Conservation (phyloP, 2,888 invertebrate genomes). For the Brenthis daphne region DNA sequence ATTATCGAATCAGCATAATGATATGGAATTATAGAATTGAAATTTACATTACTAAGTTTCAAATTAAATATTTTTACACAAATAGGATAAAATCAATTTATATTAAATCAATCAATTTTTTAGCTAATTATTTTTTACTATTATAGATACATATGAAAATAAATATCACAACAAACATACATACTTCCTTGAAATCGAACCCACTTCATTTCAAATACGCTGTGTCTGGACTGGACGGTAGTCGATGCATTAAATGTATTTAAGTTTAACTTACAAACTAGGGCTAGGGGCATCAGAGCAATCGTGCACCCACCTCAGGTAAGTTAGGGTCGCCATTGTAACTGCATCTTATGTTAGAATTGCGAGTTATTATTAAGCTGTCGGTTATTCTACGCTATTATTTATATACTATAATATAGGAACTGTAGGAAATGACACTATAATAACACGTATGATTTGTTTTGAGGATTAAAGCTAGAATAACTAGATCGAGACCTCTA, state of each 20-base stretch:
- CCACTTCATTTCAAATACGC: background rate
- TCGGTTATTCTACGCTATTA: slow-evolving; percentile 27
- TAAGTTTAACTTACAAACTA: background rate
- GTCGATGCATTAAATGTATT: slow-evolving; percentile 10
- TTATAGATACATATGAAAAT: background rate
- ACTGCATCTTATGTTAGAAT: slow-evolving; percentile 25
- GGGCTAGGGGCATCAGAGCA: slow-evolving; percentile 12
- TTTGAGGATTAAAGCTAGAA: slow-evolving; percentile 25
- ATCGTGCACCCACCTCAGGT: slow-evolving; percentile 14
- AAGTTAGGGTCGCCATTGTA: slow-evolving; percentile 18
- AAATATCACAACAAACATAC: background rate
- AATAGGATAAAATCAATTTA: too few species aligned
- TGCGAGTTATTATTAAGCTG: slow-evolving; percentile 31
- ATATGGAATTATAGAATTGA: too few species aligned
- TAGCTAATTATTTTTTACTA: background rate
- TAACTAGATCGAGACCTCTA: slow-evolving; percentile 10
- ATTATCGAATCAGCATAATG: too few species aligned
- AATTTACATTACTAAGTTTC: too few species aligned
- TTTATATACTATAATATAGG: slow-evolving; percentile 25
- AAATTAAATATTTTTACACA: too few species aligned
- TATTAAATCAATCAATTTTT: too few species aligned
- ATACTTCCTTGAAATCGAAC: background rate
- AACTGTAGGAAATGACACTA: slow-evolving; percentile 25
- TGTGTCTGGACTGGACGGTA: background rate
- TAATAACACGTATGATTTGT: slow-evolving; percentile 29